Percentiles rank a stretch among this genome's conserved stretches.
These are phyloP conservation scores for Sarcophaga carnaria DNA, from an alignment of 2,888 invertebrate species.

Conservation along the genomic window DNA sequence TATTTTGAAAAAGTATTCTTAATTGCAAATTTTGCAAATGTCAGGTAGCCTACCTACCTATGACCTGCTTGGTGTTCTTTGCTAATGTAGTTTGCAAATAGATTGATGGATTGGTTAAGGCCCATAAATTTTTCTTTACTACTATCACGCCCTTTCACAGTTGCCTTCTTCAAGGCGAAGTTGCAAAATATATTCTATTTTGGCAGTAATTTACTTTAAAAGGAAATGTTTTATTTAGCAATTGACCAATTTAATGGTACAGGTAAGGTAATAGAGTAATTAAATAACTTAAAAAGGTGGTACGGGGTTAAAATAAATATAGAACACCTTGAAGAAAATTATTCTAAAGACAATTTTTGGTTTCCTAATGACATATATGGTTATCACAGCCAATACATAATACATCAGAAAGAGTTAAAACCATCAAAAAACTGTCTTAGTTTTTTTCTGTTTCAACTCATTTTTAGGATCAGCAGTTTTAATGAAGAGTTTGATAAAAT, in stretches of 20 bases:
- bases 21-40: conserved; percentile 68
- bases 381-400: too few species aligned
- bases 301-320: background rate
- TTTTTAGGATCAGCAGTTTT: too few species aligned
- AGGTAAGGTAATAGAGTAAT: background rate
- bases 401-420: too few species aligned
- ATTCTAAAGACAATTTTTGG: background rate
- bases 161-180: conserved; percentile 73
- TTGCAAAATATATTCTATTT: conserved; percentile 47
- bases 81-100: conserved; percentile 61
- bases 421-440: too few species aligned
- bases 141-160: conserved; percentile 71
- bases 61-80: conserved; percentile 38
- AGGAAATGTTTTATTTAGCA: too few species aligned
- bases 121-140: conserved; percentile 68
- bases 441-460: too few species aligned
- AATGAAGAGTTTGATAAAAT: too few species aligned
- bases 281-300: background rate
- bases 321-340: background rate
- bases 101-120: conserved; percentile 66
- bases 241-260: background rate
- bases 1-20: conserved; percentile 60
- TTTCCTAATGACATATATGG: too few species aligned
- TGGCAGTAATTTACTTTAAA: background rate
- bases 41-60: conserved; percentile 73